Conservation (phyloP, 2,888 invertebrate genomes). For the Patella ulyssiponensis region DNA sequence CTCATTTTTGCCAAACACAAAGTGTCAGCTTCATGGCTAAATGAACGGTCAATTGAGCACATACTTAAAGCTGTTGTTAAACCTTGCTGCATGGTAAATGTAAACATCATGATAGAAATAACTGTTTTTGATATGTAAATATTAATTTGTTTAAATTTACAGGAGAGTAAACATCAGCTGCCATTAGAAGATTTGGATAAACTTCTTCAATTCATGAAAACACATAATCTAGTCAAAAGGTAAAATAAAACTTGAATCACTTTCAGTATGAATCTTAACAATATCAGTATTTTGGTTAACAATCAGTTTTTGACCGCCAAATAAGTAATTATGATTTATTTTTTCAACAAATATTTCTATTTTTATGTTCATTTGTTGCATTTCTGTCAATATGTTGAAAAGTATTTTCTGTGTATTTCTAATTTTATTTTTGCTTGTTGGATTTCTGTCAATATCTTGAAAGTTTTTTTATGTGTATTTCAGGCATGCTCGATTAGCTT, state of each 20-base stretch:
- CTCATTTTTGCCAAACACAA: too few relatives aligned
- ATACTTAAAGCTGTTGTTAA: too few relatives aligned
- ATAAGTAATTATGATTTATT: neutral
- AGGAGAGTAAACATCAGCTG: conserved; percentile 78
- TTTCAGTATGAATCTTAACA: too few relatives aligned
- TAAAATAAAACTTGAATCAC: conserved; percentile 54
- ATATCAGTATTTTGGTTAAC: neutral
- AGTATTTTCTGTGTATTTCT: too few relatives aligned
- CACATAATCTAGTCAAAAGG: conserved; percentile 75
- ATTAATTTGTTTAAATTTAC: conserved; percentile 15
- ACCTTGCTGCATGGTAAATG: too few relatives aligned
- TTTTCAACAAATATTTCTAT: conserved; percentile 8
- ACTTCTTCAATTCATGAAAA: conserved; percentile 77
- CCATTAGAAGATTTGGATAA: conserved; percentile 81
- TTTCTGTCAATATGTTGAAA: too few relatives aligned
- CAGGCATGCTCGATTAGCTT: conserved; percentile 67
- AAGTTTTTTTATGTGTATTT: neutral
- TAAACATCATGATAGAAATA: too few relatives aligned
- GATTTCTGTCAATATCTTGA: too few relatives aligned
- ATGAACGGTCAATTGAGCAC: too few relatives aligned
- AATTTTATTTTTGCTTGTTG: too few relatives aligned
- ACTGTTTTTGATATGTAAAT: too few relatives aligned
- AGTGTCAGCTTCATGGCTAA: too few relatives aligned
- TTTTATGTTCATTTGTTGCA: neutral
- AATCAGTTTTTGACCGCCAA: neutral